Evolutionary conservation across 2,888 invertebrate species (phyloP), one percentile per base, ranked within the genome.

Genomic region (Saturnia japonica): DNA sequence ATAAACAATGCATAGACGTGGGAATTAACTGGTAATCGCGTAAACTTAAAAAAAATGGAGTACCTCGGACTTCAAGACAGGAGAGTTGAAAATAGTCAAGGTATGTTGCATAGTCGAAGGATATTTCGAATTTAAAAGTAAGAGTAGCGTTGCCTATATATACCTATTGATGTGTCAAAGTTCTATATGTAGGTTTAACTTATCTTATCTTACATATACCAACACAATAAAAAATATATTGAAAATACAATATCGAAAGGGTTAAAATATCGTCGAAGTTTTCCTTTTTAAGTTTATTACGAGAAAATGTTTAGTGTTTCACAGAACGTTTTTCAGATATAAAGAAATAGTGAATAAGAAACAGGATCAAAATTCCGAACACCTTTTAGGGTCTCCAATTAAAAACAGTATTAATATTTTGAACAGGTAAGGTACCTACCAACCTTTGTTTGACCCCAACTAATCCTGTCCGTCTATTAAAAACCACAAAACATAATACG

Each of bases 401-500:
- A 60, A 60, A 28, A 12, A 60, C 11, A 60, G 14, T 60, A 60
- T 60, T 60, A 28, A 60, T 14, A 60, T 12, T 28, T 60, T 60
- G 1, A 25, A 60, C 57, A 60, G 57, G 28, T 60, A 60, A 60
- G 57, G 28, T 60, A 60, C 28, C 57, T 22, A 60, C 28, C 11
- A 2, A 60, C 57, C 57, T 28, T 60, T 60, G 57, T 60, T 28
- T 60, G 57, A 60, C 57, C 57, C 28, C 57, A 19, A 19, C 28
- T 60, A 60, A 60, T 60, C 57, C 57, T 60, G 25, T 60, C 57
- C 57, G 25, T 60, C 57, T 60, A 60, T 60, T 60, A 60, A 60
- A 54, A 28, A 60, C 57, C 57, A 60, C 57, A 28, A 16, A 54
- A 60, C 28, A 60, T 60, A 60, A 60, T 60, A 60, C 12, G 25